phyloP scores from a whole-genome alignment of 2,113 vertebrate genomes.

The Monarcha castaneiventris region DNA sequence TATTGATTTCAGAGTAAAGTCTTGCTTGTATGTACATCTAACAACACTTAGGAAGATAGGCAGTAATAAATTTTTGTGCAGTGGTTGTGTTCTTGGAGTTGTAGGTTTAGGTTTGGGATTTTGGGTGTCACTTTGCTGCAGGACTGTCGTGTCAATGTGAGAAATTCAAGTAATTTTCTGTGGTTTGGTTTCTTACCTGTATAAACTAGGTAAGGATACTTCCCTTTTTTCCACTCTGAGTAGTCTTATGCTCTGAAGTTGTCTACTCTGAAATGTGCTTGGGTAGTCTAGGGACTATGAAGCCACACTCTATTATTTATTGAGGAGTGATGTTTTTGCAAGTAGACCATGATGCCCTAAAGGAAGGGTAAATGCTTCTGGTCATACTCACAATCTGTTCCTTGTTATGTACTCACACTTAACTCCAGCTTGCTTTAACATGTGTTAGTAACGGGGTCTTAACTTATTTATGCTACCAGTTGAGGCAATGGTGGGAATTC shows the following conservation, averaged over 20 bases:
- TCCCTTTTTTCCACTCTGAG: neutral
- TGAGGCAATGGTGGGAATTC: neutral
- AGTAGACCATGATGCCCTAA: neutral
- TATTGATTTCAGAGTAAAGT: neutral
- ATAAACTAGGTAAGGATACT: neutral
- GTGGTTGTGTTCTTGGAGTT: neutral
- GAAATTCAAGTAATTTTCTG: neutral
- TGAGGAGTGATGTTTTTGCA: rapidly evolving
- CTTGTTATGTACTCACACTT: neutral
- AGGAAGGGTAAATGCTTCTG: neutral
- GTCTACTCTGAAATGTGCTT: neutral
- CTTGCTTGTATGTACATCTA: neutral
- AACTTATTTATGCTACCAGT: neutral
- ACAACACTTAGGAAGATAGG: neutral
- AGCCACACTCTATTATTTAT: neutral
- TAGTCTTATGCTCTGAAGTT: neutral
- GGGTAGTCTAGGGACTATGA: neutral
- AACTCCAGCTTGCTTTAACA: neutral
- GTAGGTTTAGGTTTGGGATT: neutral
- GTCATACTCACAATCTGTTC: neutral
- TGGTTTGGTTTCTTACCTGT: neutral
- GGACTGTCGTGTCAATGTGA: neutral
- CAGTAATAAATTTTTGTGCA: neutral
- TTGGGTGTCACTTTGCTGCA: neutral
- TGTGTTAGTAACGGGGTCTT: neutral